Evolutionary conservation across 1,140 invertebrate species (phyloP).

Genomic region (Pollicipes pollicipes): DNA sequence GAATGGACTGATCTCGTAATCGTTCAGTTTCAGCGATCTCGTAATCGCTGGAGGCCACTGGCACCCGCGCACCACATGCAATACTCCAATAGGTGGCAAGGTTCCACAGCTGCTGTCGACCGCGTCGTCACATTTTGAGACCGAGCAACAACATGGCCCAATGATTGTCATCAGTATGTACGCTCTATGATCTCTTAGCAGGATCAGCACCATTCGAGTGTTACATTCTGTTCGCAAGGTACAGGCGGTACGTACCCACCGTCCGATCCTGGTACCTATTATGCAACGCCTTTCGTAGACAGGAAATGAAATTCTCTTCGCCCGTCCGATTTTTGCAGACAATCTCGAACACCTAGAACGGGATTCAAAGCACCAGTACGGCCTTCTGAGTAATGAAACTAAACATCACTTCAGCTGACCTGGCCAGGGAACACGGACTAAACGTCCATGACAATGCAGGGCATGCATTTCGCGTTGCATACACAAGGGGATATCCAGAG

Average conservation of each 20-base stretch:
- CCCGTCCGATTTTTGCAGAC: conserved; percentile 58
- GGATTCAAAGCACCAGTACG: too few relatives aligned
- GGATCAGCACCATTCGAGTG: too few relatives aligned
- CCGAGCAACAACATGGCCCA: not conserved
- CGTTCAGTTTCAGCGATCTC: too few relatives aligned
- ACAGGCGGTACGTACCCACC: conserved; percentile 38
- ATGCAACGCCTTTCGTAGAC: conserved; percentile 54
- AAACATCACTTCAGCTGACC: not conserved
- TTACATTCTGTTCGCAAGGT: not conserved
- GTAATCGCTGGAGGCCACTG: too few relatives aligned
- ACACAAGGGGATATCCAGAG: too few relatives aligned
- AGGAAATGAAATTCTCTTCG: conserved; percentile 58
- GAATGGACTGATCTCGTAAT: too few relatives aligned
- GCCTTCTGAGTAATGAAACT: conserved; percentile 13
- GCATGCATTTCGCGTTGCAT: too few relatives aligned
- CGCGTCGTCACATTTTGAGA: not conserved
- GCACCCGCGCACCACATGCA: not conserved
- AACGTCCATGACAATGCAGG: too few relatives aligned
- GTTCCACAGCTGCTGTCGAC: not conserved
- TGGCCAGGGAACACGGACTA: too few relatives aligned
- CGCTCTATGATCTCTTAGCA: too few relatives aligned
- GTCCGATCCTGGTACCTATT: conserved; percentile 49
- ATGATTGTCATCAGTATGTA: too few relatives aligned
- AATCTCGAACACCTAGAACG: conserved; percentile 59
- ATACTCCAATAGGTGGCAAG: not conserved